Conservation (phyloP, 2,888 invertebrate genomes). For the Dendrolimus houi region DNA sequence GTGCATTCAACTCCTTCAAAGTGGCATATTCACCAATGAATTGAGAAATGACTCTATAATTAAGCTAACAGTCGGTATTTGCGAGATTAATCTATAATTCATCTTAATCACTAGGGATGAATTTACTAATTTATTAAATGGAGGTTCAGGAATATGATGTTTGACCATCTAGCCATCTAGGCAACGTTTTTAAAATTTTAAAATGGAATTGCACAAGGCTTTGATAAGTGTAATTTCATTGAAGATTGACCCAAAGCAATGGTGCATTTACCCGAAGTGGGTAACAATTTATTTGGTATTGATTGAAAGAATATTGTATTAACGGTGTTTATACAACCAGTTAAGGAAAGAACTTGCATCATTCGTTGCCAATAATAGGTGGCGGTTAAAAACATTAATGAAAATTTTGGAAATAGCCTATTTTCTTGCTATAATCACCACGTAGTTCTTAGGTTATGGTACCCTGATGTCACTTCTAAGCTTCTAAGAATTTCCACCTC, state of each 20-base stretch:
- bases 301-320: not conserved
- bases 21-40: slow-evolving; percentile 34
- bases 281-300: not conserved
- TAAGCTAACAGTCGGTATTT: no score
- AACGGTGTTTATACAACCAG: not conserved
- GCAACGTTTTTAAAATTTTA: not conserved
- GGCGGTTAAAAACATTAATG: no score
- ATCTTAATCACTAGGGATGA: no score
- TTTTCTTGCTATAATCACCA: no score
- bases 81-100: no score
- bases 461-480: no score
- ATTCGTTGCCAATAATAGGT: not conserved
- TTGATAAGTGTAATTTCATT: not conserved
- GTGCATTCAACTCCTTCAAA: slow-evolving; percentile 35
- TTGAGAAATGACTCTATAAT: slow-evolving; percentile 11
- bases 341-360: not conserved
- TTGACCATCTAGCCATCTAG: no score
- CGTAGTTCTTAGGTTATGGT: no score
- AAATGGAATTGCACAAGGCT: not conserved
- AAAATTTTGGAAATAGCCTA: no score
- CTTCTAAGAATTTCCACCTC: no score
- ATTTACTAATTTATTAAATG: no score
- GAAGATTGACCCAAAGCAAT: not conserved
- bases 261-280: not conserved
- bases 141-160: no score